Percentiles rank a stretch among this genome's conserved stretches.
phyloP scores from a whole-genome alignment of 2,797 vertebrate species.

The Bryconaethiops microstoma region DNA sequence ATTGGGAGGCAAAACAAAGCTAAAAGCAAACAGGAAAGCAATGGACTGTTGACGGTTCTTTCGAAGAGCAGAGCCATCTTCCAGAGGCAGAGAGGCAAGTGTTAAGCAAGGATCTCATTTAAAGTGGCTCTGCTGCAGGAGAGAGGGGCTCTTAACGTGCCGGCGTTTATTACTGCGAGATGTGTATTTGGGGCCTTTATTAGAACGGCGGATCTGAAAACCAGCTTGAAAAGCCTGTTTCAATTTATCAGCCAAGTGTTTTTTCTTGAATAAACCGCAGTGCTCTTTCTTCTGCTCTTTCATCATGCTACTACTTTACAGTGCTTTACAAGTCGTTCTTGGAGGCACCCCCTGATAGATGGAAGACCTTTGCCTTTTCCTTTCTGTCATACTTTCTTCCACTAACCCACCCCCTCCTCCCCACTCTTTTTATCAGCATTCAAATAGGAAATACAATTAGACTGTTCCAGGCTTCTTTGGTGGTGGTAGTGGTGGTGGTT shows the following conservation, averaged over 20 bases:
- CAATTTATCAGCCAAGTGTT: conserved; percentile 83
- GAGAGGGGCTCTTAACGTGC: conserved; percentile 81
- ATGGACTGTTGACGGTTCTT: conserved; percentile 37
- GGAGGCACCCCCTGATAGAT: conserved; percentile 49
- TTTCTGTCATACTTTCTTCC: conserved; percentile 52
- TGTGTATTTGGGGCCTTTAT: conserved; percentile 81
- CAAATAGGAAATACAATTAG: conserved; percentile 82
- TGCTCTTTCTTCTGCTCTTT: conserved; percentile 81
- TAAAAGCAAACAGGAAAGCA: conserved; percentile 53
- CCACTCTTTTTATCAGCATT: conserved; percentile 72
- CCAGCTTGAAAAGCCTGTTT: conserved; percentile 82
- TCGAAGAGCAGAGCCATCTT: conserved; percentile 60
- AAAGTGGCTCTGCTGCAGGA: conserved; percentile 76
- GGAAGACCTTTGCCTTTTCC: conserved; percentile 60
- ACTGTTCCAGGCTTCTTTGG: conserved; percentile 58
- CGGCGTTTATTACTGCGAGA: conserved; percentile 78
- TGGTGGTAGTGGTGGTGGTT: conserved; percentile 61
- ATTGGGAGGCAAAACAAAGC: conserved; percentile 80
- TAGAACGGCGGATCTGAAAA: conserved; percentile 80
- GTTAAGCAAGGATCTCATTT: conserved; percentile 83
- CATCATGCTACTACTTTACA: conserved; percentile 60
- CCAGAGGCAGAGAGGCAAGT: conserved; percentile 75
- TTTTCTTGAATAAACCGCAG: conserved; percentile 72
- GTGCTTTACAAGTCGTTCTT: conserved; percentile 41
- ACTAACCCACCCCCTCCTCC: neutral